Base-by-base conservation (phyloP, 2,797 vertebrate genomes). In the Spinibarbus caldwelli region DNA sequence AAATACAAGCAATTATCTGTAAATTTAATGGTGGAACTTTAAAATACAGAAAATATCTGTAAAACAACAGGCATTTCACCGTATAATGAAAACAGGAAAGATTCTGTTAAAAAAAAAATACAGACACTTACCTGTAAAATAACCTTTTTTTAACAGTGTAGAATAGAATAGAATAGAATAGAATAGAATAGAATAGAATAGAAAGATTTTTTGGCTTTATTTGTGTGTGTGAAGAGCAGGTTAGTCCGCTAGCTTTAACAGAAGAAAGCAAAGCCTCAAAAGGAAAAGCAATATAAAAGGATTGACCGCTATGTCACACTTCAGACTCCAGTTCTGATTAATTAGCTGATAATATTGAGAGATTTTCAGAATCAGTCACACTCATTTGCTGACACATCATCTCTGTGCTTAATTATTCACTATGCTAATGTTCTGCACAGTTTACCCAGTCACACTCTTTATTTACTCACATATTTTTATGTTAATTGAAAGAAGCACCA, bases 401-500 rank as follows among this genome's bases (percentile, higher is more conserved):
- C 62, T 47, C 72, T 23, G 15, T 52, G 75, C 66, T 77, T 66
- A 49, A 80, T 86, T 83, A 83, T 84, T 86, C 70, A n/a, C 49
- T 71, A 59, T 71, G 70, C 70, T 83, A 38, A 64, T 80, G 47
- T 64, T 79, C 47, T 36, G 10, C 62, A 64, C 38, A 54, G 31
- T 86, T 80, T 83, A 67, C 7, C 78, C 38, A 80, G 19, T 84
- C 45, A 64, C 62, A 64, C 29, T 31, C 45, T 36, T 82, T 64
- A 83, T 87, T 49, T 45, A 68, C 70, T 91, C 90, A 90, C 89
- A 92, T 89, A 93, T 93, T 94, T 91, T 91, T 87, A 93, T 94
- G 92, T 92, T 93, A 92, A 93, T 93, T 88, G 49, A 88, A 84
- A 88, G 92, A 85, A 93, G 92, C 92, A 93, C 93, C 93, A 93